Base-by-base conservation (phyloP, 2,888 invertebrate species). In the Polymixis lichenea region DNA sequence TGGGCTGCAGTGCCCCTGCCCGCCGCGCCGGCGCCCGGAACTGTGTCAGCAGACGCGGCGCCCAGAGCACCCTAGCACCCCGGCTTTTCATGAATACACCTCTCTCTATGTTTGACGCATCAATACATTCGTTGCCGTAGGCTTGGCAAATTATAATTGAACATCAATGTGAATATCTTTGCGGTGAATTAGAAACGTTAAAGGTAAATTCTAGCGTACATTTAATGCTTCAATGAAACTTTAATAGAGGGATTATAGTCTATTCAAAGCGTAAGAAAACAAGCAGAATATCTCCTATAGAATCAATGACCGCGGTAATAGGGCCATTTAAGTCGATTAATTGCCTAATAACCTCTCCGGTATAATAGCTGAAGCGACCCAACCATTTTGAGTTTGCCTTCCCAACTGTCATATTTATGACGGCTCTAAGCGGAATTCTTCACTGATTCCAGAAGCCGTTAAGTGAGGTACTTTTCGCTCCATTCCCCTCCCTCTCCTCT, bases 11-110 rank as follows among this genome's bases (percentile, higher is more conserved):
- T 91, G 89, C 87, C 88, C 87, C 88, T 90, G 87, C 88, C 90
- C 93, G 94, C 89, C 96, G 96, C 96, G 96, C 96, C 96, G 96
- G 96, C 96, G 96, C 95, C 95, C 92, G 92, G 94, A 96, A 94
- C 94, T 95, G 94, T 96, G 96, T 96, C 96, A 95, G 92, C 91
- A 92, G 92, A 91, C 93, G 92, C 92, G 92, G 94, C 92, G 93
- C 94, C 94, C 93, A 90, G 90, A 93, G 91, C 93, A 92, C 91
- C 93, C 91, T 88, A 86, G 88, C 80, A 88, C 91, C 92, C 93
- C 93, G 91, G 92, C 93, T 92, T 94, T 92, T 92, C 93, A 92
- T 91, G 91, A 91, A 92, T 92, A 94, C 94, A 93, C 93, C 92
- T 92, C 91, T 88, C 91, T 89, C 89, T 89, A 88, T 89, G 91